These are phyloP conservation scores for Aselliscus stoliczkanus DNA, from an alignment of 2,797 vertebrate species.

Conservation along the genomic window DNA sequence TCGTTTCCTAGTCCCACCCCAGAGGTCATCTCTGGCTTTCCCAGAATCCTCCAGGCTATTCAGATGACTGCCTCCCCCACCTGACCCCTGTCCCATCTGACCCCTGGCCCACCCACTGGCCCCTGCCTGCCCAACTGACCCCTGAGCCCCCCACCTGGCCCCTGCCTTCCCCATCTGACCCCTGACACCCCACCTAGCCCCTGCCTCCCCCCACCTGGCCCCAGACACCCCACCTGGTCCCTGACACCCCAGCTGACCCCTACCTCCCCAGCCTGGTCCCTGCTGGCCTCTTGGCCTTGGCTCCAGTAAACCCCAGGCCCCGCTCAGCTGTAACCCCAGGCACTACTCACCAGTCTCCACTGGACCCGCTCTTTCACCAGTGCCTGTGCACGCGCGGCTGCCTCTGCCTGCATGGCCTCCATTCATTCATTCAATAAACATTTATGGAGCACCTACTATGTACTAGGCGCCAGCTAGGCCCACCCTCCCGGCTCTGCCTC, in stretches of 20 bases:
- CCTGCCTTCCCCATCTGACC: background rate
- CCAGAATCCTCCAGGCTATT: background rate
- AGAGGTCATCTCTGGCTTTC: background rate
- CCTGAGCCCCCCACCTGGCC: background rate
- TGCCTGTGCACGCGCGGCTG: constrained; percentile 61
- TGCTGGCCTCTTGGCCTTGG: background rate
- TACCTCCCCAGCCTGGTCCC: background rate
- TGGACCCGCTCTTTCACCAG: constrained; percentile 67
- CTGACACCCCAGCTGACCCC: background rate
- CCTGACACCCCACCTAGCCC: background rate
- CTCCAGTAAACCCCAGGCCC: constrained; percentile 38
- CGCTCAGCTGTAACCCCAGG: constrained; percentile 65
- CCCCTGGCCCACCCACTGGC: background rate
- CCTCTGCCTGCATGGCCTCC: constrained; percentile 72
- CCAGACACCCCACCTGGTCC: background rate
- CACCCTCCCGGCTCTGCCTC: constrained; percentile 32
- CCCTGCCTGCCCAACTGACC: background rate
- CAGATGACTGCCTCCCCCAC: background rate
- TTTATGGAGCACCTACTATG: constrained; percentile 79
- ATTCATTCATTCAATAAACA: constrained; percentile 77
- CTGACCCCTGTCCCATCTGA: background rate
- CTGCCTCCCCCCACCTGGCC: background rate
- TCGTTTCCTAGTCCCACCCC: background rate
- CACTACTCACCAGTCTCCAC: constrained; percentile 68
- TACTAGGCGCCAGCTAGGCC: constrained; percentile 73